phyloP scores from a whole-genome alignment of 2,888 invertebrate genomes.

The Amphipyra berbera region DNA sequence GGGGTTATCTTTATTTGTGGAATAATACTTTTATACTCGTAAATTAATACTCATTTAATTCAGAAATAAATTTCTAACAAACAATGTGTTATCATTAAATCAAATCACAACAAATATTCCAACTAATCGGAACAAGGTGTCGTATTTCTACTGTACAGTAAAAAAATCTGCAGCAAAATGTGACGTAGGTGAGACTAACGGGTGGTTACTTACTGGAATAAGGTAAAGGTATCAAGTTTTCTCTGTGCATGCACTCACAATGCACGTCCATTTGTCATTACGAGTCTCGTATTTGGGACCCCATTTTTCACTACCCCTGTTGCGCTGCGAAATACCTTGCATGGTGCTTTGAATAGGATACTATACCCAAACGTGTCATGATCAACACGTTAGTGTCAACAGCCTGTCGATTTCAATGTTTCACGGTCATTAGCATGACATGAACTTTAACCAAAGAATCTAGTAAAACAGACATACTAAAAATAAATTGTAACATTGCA shows the following conservation, averaged over 20 bases:
- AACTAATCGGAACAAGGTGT: neutral
- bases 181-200: conserved; percentile 50
- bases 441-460: neutral
- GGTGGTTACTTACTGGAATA: conserved; percentile 57
- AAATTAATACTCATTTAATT: conserved; percentile 26
- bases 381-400: conserved; percentile 6
- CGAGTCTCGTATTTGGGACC: conserved; percentile 46
- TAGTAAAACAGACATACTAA: neutral
- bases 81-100: conserved; percentile 48
- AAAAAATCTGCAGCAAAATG: conserved; percentile 24
- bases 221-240: conserved; percentile 66
- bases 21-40: conserved; percentile 16
- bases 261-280: conserved; percentile 57
- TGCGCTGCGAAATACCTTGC: conserved; percentile 36
- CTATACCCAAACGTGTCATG: conserved; percentile 6
- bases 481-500: conserved; percentile 51
- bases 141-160: conserved; percentile 16
- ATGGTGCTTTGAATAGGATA: conserved; percentile 32
- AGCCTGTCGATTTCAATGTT: neutral
- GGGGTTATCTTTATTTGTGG: conserved; percentile 9
- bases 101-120: conserved; percentile 16
- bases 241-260: conserved; percentile 64
- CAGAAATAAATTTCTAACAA: conserved; percentile 49
- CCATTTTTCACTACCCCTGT: conserved; percentile 53
- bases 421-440: conserved; percentile 19